A percentile compares a stretch with the other conserved stretches of the same genome.
Conservation (phyloP, 2,888 invertebrate genomes). For the Tribolium freemani region DNA sequence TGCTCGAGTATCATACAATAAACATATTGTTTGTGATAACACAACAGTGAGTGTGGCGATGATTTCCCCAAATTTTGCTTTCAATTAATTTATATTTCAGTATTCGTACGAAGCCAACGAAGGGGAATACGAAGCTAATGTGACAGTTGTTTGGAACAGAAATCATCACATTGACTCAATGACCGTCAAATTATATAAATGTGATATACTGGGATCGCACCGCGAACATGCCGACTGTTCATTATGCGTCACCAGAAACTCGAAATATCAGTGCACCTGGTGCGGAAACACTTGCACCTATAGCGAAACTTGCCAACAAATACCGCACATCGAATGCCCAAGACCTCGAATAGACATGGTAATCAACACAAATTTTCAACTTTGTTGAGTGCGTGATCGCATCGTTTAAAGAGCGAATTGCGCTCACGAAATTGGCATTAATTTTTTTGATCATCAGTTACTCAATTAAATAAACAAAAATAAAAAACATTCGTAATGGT, state of each 20-base stretch:
- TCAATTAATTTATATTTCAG: constrained; percentile 62
- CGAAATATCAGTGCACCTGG: constrained; percentile 95
- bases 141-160: constrained; percentile 93
- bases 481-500: too few relatives aligned
- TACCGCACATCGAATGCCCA: constrained; percentile 88
- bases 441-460: too few relatives aligned
- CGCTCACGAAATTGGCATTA: too few relatives aligned
- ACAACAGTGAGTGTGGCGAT: constrained; percentile 75
- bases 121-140: constrained; percentile 90
- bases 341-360: constrained; percentile 92
- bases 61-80: constrained; percentile 12
- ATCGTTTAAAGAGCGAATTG: too few relatives aligned
- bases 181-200: constrained; percentile 93
- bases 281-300: constrained; percentile 92
- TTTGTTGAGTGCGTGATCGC: too few relatives aligned
- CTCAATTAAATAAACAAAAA: too few relatives aligned
- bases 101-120: constrained; percentile 91
- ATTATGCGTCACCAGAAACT: constrained; percentile 92
- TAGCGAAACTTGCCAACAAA: constrained; percentile 86
- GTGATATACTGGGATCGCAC: constrained; percentile 94
- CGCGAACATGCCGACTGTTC: constrained; percentile 96
- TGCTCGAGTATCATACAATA: constrained; percentile 86
- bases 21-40: constrained; percentile 89
- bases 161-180: constrained; percentile 94
- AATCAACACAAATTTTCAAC: constrained; percentile 32